Evolutionary conservation across 1,140 invertebrate genomes (phyloP), one percentile per base, ranked within the genome.

Genomic region (Drosophila mojavensis): DNA sequence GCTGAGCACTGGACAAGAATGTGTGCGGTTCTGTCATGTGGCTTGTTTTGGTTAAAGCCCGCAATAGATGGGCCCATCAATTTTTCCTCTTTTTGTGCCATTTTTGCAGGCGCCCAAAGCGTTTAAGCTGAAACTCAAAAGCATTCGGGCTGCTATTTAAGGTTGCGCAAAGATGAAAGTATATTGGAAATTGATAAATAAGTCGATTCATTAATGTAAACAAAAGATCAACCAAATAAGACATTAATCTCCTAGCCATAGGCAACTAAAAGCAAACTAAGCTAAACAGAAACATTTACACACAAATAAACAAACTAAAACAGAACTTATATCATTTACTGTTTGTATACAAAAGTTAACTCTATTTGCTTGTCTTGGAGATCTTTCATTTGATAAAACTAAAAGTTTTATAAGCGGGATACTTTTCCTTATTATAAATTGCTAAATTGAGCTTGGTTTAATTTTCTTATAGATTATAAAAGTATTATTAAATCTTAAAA

Each of bases 11-110:
- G 68, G 54, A 17, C 36, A 36, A 45, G 48, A 45, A 39, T 51
- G 53, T 56, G 67, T 65, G 51, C 39, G 33, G 43, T n/a, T 11
- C 20, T 53, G 28, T 65, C 17, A 9, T 50, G 36, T 20, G 63
- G 62, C 58, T 10, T 72, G 63, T 72, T 68, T 68, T 39, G 24
- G 26, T 17, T 30, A 47, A 47, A 17, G 26, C 28, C 53, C 24
- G 41, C 24, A 11, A 10, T 9, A 54, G 28, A 26, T 20, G n/a
- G 53, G 63, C 53, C 43, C 28, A 56, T 17, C 50, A 64, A 64
- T 28, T 51, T 51, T 28, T 33, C 1, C 24, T 15, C 15, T 13
- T 33, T 39, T 24, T 24, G 20, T 39, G 11, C 28, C 26, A 13
- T 54, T 55, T 55, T 36, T 33, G 28, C 26, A 17, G 10, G 43